A percentile compares a stretch with the other conserved stretches of the same genome.
Evolutionary conservation across 2,113 vertebrate genomes (phyloP).

Genomic region (Grantiella picta): DNA sequence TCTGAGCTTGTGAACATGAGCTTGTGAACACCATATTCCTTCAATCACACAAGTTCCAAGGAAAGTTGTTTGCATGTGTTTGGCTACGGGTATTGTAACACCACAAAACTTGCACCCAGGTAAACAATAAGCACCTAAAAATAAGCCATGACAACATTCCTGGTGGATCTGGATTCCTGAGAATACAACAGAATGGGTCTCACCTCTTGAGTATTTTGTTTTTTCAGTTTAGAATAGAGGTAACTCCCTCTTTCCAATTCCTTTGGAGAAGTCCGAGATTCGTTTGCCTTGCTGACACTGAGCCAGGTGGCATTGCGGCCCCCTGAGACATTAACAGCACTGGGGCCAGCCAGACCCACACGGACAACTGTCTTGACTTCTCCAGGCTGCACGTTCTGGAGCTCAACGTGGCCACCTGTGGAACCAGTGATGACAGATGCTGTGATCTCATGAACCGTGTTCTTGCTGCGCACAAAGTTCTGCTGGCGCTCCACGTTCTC

Average conservation of each 20-base stretch:
- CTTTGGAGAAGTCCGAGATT: conserved; percentile 20
- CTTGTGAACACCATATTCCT: background rate
- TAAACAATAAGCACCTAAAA: background rate
- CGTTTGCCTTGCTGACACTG: conserved; percentile 23
- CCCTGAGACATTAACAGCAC: conserved; percentile 5
- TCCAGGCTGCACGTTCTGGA: conserved; percentile 41
- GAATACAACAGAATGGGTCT: background rate
- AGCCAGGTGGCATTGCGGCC: conserved; percentile 23
- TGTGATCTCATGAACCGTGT: conserved; percentile 20
- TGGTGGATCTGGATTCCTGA: background rate
- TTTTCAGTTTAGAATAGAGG: conserved; percentile 64
- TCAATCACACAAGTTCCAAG: background rate
- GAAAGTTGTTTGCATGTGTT: background rate
- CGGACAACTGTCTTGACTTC: conserved; percentile 24
- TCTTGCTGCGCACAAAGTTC: conserved; percentile 67
- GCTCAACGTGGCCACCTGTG: conserved; percentile 33
- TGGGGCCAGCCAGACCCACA: conserved; percentile 1
- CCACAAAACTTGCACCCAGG: background rate
- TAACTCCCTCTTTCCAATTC: conserved; percentile 52
- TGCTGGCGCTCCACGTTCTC: conserved; percentile 52
- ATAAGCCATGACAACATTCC: background rate
- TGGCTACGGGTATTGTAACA: fast-evolving
- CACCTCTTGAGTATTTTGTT: conserved; percentile 71
- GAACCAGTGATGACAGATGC: background rate
- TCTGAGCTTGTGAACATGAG: background rate